Conservation (phyloP, 2,888 invertebrate species). For the Oscheius sp. region DNA sequence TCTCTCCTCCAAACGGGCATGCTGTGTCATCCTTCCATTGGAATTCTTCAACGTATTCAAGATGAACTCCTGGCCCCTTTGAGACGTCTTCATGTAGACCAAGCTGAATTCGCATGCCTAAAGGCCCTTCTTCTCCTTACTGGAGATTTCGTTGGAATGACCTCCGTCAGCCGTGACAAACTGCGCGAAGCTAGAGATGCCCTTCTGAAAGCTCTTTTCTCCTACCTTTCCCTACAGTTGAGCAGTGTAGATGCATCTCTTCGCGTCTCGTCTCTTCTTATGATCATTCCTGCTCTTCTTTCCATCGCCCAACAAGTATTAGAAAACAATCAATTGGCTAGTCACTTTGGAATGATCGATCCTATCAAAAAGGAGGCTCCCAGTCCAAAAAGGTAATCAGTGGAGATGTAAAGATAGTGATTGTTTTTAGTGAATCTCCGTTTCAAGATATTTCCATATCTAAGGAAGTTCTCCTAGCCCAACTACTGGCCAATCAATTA, state of each 20-base stretch:
- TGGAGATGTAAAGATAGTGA: not conserved
- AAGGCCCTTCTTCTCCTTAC: slow-evolving; percentile 65
- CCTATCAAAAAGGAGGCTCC: slow-evolving; percentile 37
- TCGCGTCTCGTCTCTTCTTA: slow-evolving; percentile 62
- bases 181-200: slow-evolving; percentile 62
- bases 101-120: slow-evolving; percentile 62
- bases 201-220: slow-evolving; percentile 62
- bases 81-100: slow-evolving; percentile 56
- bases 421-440: slow-evolving; percentile 17
- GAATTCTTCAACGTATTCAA: slow-evolving; percentile 48
- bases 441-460: slow-evolving; percentile 13
- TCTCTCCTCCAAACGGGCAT: slow-evolving; percentile 53
- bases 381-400: slow-evolving; percentile 18
- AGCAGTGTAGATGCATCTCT: slow-evolving; percentile 58
- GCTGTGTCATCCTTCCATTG: slow-evolving; percentile 34
- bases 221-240: slow-evolving; percentile 49
- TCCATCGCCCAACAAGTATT: slow-evolving; percentile 47
- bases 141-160: slow-evolving; percentile 61
- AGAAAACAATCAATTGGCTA: slow-evolving; percentile 46
- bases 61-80: slow-evolving; percentile 66
- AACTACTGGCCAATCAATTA: slow-evolving; percentile 16
- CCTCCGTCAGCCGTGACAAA: slow-evolving; percentile 43
- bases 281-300: slow-evolving; percentile 63
- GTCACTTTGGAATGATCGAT: slow-evolving; percentile 58
- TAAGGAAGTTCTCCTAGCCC: slow-evolving; percentile 28